Percentiles rank a stretch among this genome's conserved stretches.
phyloP scores from a whole-genome alignment of 1,140 invertebrate species.

The Zaprionus kolodkinae region DNA sequence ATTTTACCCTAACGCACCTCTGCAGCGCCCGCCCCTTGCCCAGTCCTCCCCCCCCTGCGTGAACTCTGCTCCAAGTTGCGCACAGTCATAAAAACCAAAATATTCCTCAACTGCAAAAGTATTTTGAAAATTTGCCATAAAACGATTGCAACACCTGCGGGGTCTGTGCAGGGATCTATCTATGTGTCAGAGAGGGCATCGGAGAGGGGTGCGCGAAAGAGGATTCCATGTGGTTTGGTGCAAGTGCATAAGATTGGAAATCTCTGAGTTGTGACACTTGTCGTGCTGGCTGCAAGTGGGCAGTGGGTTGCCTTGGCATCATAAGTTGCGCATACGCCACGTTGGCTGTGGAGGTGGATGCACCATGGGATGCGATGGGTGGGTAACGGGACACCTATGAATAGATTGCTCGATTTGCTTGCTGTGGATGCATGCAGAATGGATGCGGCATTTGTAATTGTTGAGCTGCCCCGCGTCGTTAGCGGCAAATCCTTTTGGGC shows the following conservation, averaged over 20 bases:
- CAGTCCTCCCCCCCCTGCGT: too few species aligned
- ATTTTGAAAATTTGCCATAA: constrained; percentile 17
- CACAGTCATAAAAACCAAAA: neutral
- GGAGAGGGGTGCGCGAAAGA: too few species aligned
- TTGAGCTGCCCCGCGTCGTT: constrained; percentile 45
- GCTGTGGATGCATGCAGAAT: constrained; percentile 6
- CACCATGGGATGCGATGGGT: too few species aligned
- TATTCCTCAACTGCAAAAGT: neutral
- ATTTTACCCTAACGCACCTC: neutral
- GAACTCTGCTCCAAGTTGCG: neutral
- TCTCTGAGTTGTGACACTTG: constrained; percentile 29
- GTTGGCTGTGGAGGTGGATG: constrained; percentile 54
- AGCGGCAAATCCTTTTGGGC: constrained; percentile 59
- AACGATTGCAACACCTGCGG: neutral
- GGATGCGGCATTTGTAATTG: constrained; percentile 27
- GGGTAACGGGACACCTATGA: constrained; percentile 41
- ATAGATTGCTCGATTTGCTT: constrained; percentile 10
- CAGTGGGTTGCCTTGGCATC: constrained; percentile 17
- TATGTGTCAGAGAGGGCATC: constrained; percentile 1
- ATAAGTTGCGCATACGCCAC: constrained; percentile 71
- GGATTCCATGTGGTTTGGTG: too few species aligned
- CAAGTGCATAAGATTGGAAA: neutral
- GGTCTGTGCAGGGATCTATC: constrained; percentile 1
- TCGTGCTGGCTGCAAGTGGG: constrained; percentile 16
- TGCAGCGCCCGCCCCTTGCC: neutral